Percentiles rank a stretch among this genome's conserved stretches.
Conservation (phyloP, 1,140 invertebrate genomes). For the Phenacoccus solenopsis region DNA sequence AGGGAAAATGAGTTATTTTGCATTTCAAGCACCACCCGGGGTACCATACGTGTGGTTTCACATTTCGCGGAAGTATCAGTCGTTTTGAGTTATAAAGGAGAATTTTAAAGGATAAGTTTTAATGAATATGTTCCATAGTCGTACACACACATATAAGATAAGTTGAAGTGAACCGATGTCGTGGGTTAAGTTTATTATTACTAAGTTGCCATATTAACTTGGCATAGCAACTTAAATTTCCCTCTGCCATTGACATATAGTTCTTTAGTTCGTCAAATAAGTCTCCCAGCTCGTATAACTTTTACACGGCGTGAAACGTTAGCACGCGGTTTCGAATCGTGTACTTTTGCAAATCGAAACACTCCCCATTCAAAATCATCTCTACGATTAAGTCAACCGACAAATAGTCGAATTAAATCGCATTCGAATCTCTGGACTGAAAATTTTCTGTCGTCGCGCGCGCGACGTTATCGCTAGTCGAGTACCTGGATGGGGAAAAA, state of each 20-base stretch:
- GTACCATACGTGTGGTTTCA: not conserved
- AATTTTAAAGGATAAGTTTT: not conserved
- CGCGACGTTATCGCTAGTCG: no score
- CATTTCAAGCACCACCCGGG: not conserved
- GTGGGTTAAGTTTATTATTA: not conserved
- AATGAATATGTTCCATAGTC: not conserved
- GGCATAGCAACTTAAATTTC: not conserved
- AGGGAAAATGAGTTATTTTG: not conserved
- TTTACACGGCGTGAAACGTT: not conserved
- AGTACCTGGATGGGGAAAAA: no score
- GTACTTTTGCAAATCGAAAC: no score
- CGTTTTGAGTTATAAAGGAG: not conserved
- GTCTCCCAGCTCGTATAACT: not conserved
- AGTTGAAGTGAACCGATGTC: not conserved
- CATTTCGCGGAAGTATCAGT: not conserved
- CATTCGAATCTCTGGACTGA: no score
- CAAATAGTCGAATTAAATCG: no score
- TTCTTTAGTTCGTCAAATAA: not conserved
- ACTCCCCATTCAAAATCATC: no score
- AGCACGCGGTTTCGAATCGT: no score
- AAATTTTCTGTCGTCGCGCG: no score
- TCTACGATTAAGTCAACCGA: no score
- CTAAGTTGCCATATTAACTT: slow-evolving; percentile 2
- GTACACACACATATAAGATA: not conserved
- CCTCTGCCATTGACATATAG: not conserved